Evolutionary conservation across 2,888 invertebrate genomes (phyloP).

Genomic region (Rhorus exstirpatorius): DNA sequence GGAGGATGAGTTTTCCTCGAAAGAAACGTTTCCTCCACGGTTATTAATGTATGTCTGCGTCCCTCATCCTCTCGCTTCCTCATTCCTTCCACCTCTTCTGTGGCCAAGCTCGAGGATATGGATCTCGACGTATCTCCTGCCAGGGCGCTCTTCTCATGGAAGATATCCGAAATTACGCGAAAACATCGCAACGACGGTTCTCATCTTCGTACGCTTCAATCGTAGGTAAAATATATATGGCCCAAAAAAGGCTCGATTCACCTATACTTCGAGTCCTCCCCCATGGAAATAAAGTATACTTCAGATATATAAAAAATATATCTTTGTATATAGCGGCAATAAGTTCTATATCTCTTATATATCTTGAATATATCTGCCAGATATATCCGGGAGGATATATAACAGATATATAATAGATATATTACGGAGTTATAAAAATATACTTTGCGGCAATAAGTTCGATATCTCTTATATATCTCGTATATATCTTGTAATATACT

Average conservation of each 20-base stretch:
- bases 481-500: too few species aligned
- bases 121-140: slow-evolving; percentile 70
- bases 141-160: slow-evolving; percentile 77
- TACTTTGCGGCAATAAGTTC: too few species aligned
- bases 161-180: slow-evolving; percentile 78
- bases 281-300: too few species aligned
- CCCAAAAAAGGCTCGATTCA: background rate
- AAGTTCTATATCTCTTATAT: too few species aligned
- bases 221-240: background rate
- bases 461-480: too few species aligned
- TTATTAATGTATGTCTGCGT: slow-evolving; percentile 85
- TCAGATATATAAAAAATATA: too few species aligned
- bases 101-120: slow-evolving; percentile 40
- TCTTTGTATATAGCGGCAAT: too few species aligned
- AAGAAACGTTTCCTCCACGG: slow-evolving; percentile 82
- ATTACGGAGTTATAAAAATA: too few species aligned
- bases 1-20: slow-evolving; percentile 76
- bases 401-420: too few species aligned
- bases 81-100: slow-evolving; percentile 54
- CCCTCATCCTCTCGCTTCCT: slow-evolving; percentile 67
- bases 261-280: too few species aligned
- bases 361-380: too few species aligned
- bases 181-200: slow-evolving; percentile 78
- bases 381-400: too few species aligned
- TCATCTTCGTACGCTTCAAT: slow-evolving; percentile 71